phyloP scores from a whole-genome alignment of 2,888 invertebrate species.

The Eupeodes latifasciatus region DNA sequence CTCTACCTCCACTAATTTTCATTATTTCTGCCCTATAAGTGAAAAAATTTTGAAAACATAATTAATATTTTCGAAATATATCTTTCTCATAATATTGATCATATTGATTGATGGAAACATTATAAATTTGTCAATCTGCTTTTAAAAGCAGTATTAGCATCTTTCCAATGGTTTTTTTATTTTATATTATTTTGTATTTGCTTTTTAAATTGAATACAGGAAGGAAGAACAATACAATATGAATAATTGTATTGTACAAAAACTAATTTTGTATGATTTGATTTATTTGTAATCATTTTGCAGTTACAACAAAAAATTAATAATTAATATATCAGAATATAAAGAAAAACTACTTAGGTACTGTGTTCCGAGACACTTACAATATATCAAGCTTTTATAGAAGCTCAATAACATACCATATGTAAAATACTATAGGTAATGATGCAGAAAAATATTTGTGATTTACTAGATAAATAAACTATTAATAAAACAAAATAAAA shows the following conservation, averaged over 20 bases:
- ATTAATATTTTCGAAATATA: no score
- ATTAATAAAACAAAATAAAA: constrained; percentile 10
- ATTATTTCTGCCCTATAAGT: no score
- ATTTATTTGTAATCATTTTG: neutral
- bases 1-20: no score
- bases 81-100: neutral
- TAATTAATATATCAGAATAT: constrained; percentile 5
- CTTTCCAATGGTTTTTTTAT: no score
- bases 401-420: constrained; percentile 54
- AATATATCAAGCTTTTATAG: constrained; percentile 74
- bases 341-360: neutral
- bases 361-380: constrained; percentile 5
- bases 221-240: no score
- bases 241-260: no score
- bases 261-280: no score
- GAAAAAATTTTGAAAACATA: no score
- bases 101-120: constrained; percentile 16
- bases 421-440: constrained; percentile 22
- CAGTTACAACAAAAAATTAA: neutral
- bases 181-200: no score
- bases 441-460: constrained; percentile 62
- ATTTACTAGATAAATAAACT: constrained; percentile 72
- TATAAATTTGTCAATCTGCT: neutral
- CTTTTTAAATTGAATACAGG: no score
- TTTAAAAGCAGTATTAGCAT: no score